Conservation (phyloP, 2,888 invertebrate genomes). For the Cistogaster globosa region DNA sequence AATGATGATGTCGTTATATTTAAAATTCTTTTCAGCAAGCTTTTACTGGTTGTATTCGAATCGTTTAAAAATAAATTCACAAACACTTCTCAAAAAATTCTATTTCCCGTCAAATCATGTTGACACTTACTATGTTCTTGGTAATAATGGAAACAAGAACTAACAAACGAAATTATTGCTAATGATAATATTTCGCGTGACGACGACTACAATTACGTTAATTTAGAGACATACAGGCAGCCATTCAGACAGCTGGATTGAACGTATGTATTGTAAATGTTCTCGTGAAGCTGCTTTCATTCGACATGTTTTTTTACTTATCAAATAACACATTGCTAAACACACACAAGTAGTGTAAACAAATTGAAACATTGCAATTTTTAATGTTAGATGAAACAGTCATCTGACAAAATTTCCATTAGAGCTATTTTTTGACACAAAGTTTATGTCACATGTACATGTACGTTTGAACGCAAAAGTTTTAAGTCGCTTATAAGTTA, state of each 20-base stretch:
- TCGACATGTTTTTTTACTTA: no score
- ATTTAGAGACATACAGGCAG: background rate
- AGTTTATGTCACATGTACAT: no score
- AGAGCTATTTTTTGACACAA: no score
- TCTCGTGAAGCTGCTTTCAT: conserved; percentile 34
- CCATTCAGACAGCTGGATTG: conserved; percentile 19
- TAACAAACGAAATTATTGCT: conserved; percentile 64
- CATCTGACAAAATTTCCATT: no score
- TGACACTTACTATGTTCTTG: conserved; percentile 71
- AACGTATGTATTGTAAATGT: conserved; percentile 38
- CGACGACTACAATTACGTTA: background rate
- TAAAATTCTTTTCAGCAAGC: no score
- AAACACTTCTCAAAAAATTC: conserved; percentile 25
- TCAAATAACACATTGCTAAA: no score
- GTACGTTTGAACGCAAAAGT: no score
- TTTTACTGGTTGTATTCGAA: conserved; percentile 12
- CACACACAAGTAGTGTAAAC: no score
- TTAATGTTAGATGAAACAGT: no score
- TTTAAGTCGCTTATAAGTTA: no score
- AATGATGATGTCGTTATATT: no score
- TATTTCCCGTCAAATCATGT: conserved; percentile 55
- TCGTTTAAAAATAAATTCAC: conserved; percentile 54
- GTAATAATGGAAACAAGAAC: conserved; percentile 70
- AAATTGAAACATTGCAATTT: no score
- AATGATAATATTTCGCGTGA: conserved; percentile 71